Base-by-base conservation (phyloP, 2,113 vertebrate genomes). In the Ginglymostoma cirratum region DNA sequence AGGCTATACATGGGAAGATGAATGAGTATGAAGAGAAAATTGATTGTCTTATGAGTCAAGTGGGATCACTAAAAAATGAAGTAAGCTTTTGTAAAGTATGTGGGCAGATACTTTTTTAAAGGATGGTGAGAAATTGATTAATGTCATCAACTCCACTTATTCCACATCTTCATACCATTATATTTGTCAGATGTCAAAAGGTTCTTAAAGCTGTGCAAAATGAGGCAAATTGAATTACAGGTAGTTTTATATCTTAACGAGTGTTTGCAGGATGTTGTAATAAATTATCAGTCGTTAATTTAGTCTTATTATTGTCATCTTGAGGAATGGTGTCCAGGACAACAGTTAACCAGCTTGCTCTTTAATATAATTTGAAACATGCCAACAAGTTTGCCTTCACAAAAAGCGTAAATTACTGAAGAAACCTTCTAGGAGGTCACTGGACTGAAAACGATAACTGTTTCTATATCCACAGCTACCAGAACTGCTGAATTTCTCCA, bases 1-100 rank as follows among this genome's bases (percentile, higher is more conserved):
- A 98, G 45, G 96, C 96, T 0, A 89, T 98, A 14, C 98, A 97
- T 65, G 97, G 97, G 97, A 98, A 97, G 96, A 98, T 99, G 66
- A 98, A 97, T n/a, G 96, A 97, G 92, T 99, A 99, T 0, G 98
- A 99, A 95, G 98, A 97, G 97, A 99, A 98, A 97, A 98, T 99
- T 0, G 98, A 98, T 95, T 98, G 96, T 96, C 97, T 99, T 83
- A 97, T 98, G 98, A 98, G 97, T 0, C 97, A 98, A 23, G 98
- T 99, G 96, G 98, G 98, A 97, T 98, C 98, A 0, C 97, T 99
- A 96, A 99, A 98, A 96, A 98, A 98, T 6, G 98, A 99, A 98
- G 99, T 98, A 96, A 97, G 96, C 15, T 21, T 3, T 5, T 10
- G 5, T n/a, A n/a, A 7, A 23, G 34, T 34, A 23, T 17, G 10